Conservation (phyloP, 2,113 vertebrate species). For the Macaca fascicularis region DNA sequence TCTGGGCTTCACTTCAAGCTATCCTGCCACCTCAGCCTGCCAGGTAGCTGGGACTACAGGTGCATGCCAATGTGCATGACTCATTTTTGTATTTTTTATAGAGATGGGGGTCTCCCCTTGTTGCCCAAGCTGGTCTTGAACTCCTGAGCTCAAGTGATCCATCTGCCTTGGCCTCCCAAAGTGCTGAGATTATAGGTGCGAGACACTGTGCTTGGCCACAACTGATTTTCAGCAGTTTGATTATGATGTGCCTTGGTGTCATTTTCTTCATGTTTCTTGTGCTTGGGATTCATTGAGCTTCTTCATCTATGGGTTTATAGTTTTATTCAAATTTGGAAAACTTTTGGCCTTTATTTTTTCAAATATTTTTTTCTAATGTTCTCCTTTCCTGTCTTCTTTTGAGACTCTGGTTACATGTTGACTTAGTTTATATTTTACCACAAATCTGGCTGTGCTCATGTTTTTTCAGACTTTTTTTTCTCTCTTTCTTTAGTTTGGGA, state of each 20-base stretch:
- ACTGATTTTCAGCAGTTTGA: not conserved
- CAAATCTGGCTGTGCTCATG: not conserved
- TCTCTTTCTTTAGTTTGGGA: not conserved
- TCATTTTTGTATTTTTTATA: too few relatives aligned
- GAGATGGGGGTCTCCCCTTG: too few relatives aligned
- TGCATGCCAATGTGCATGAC: too few relatives aligned
- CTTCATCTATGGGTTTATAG: not conserved
- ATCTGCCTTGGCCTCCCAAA: too few relatives aligned
- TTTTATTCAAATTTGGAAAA: slow-evolving; percentile 1
- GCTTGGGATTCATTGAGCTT: not conserved
- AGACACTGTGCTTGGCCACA: not conserved
- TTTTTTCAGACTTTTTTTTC: not conserved
- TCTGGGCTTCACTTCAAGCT: too few relatives aligned
- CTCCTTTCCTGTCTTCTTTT: not conserved
- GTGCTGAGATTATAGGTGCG: too few relatives aligned
- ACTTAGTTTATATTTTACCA: not conserved
- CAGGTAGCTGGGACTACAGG: too few relatives aligned
- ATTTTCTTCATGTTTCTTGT: slow-evolving; percentile 31
- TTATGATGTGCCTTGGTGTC: not conserved
- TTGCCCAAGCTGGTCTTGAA: too few relatives aligned
- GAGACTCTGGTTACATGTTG: not conserved
- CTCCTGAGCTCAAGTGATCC: too few relatives aligned
- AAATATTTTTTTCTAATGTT: not conserved
- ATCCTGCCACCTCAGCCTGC: too few relatives aligned
- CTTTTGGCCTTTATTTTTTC: not conserved